Percentiles rank a stretch among this genome's conserved stretches.
These are phyloP conservation scores for Actinopyga echinites DNA, from an alignment of 53 echinoderm and acorn worm species.

Conservation along the genomic window DNA sequence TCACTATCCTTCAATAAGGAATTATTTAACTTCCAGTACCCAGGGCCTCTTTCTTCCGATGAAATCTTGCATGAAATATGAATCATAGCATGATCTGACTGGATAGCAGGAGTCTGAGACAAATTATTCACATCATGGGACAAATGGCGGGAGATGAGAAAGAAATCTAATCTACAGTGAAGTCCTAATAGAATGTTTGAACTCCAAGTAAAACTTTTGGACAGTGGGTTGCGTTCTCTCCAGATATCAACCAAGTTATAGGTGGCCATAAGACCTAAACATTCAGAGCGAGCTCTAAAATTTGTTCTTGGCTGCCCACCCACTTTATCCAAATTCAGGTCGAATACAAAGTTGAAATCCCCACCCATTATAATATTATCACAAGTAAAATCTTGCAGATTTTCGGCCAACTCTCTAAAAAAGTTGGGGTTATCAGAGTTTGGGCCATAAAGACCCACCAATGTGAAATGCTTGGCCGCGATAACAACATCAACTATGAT, in stretches of 20 bases:
- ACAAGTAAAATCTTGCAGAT: background rate
- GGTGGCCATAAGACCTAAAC: background rate
- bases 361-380: background rate
- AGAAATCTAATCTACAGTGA: slow-evolving; percentile 24
- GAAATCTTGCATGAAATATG: background rate
- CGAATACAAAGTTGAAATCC: slow-evolving; percentile 28
- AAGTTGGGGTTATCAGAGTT: background rate
- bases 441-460: background rate
- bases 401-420: background rate
- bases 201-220: background rate
- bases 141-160: background rate
- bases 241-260: background rate
- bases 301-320: background rate
- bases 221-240: slow-evolving; percentile 1
- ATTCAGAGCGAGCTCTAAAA: slow-evolving; percentile 5
- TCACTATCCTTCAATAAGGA: background rate
- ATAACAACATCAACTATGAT: background rate
- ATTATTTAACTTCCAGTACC: slow-evolving; percentile 41
- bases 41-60: background rate
- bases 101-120: background rate
- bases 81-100: slow-evolving; percentile 24
- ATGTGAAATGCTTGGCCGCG: background rate
- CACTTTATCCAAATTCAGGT: slow-evolving; percentile 10
- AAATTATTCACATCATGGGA: background rate
- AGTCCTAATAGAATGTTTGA: background rate